Base-by-base conservation (phyloP, 2,888 invertebrate species). In the Macrostomum cliftonense region DNA sequence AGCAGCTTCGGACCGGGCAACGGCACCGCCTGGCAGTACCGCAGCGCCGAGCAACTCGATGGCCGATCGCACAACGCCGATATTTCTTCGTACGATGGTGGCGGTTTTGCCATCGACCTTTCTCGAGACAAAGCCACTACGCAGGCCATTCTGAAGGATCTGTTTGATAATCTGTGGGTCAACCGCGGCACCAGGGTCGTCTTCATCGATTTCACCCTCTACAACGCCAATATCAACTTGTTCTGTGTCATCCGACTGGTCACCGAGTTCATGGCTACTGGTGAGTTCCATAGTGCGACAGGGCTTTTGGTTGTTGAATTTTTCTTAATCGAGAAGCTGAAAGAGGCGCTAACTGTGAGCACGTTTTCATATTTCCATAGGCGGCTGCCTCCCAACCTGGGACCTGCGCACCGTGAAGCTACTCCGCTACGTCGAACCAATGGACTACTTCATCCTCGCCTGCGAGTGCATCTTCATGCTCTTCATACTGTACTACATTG, bases 171-270 rank as follows among this genome's bases (percentile, higher is more conserved):
- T 44, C 63, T 75, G 12, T 83, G 82, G 82, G 73, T 83, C 42
- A 75, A 75, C 47, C 69, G 79, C 40, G 79, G 77, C 1, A 80
- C 81, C 0, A 69, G 83, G 55, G 76, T 76, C 1, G 67, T 82
- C 17, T 75, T 82, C 53, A 59, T 82, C 1, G 82, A 82, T 63
- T 81, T 82, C 59, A 76, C 77, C 11, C 71, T 81, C 28, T 82
- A 79, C 66, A 82, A 83, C 63, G 76, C 76, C 0, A 82, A 83
- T 64, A 72, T 78, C 49, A 79, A 82, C 63, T 67, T 80, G 16
- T 79, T 81, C 67, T 77, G 77, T 59, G 74, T 77, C 39, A 68
- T 75, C 28, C 28, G 28, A 63, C 63, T 81, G 17, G 67, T 78
- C 16, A 75, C 79, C 46, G 82, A 82, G 68, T 75, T 80, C 57